Evolutionary conservation across 2,113 vertebrate species (phyloP).

Genomic region (Halcyon malimbica): DNA sequence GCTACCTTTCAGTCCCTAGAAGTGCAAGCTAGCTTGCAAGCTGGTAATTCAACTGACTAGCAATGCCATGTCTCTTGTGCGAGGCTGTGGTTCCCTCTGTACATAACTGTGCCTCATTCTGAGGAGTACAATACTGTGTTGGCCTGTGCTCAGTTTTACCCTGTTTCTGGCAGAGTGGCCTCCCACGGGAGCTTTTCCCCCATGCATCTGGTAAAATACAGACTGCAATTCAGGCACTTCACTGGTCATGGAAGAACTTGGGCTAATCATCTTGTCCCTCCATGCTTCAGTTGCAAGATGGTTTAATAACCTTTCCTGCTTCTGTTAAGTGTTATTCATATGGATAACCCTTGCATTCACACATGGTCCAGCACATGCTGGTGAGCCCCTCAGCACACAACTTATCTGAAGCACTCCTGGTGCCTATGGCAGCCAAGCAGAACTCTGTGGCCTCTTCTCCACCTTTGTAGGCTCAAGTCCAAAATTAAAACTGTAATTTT

Average conservation of each 20-base stretch:
- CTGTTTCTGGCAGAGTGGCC: neutral
- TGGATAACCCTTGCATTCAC: neutral
- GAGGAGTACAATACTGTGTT: fast-evolving
- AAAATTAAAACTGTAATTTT: neutral
- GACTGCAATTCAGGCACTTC: neutral
- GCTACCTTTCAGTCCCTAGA: neutral
- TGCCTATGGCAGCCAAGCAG: neutral
- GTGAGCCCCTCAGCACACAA: neutral
- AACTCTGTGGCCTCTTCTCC: neutral
- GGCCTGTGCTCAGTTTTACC: neutral
- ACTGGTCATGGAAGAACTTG: neutral
- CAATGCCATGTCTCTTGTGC: neutral
- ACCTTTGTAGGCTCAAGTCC: neutral
- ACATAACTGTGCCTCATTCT: neutral
- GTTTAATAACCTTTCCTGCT: neutral
- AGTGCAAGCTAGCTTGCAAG: neutral
- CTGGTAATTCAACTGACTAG: neutral
- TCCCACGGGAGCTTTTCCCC: neutral
- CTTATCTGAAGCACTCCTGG: neutral
- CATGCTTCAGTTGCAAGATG: neutral
- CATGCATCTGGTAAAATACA: neutral
- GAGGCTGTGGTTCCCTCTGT: neutral
- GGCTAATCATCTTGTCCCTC: neutral
- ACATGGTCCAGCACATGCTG: neutral
- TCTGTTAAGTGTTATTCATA: neutral